Evolutionary conservation across 2,888 invertebrate species (phyloP).

Genomic region (Drosophila demipolita): DNA sequence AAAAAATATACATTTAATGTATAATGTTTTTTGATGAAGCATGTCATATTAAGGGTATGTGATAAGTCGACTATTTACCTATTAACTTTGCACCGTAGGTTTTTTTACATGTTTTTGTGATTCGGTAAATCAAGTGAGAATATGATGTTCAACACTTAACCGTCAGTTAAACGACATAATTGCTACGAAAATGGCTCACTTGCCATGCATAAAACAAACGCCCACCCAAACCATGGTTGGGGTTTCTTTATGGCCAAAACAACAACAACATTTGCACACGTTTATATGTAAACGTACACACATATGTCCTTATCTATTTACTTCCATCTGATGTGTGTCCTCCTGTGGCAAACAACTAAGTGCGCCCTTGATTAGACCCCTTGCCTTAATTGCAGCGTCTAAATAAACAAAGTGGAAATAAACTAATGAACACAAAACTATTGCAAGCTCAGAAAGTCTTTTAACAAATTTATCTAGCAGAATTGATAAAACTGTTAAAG

Average conservation of each 20-base stretch:
- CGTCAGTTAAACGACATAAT: conserved; percentile 60
- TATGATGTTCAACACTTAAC: conserved; percentile 57
- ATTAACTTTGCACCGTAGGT: neutral
- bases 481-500: neutral
- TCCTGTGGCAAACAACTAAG: conserved; percentile 19
- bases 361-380: conserved; percentile 29
- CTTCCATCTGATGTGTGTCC: conserved; percentile 21
- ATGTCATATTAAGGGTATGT: conserved; percentile 16
- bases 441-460: neutral
- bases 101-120: conserved; percentile 42
- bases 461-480: neutral
- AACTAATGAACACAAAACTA: neutral
- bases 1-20: neutral
- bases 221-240: conserved; percentile 5
- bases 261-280: conserved; percentile 6
- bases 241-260: conserved; percentile 25
- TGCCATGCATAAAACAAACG: conserved; percentile 40
- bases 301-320: neutral
- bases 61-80: conserved; percentile 5
- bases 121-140: conserved; percentile 46
- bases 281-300: neutral
- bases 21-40: neutral
- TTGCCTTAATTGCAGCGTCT: neutral
- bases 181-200: conserved; percentile 53
- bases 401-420: neutral